Conservation (phyloP, 2,113 vertebrate genomes). For the Pseudopipra pipra region DNA sequence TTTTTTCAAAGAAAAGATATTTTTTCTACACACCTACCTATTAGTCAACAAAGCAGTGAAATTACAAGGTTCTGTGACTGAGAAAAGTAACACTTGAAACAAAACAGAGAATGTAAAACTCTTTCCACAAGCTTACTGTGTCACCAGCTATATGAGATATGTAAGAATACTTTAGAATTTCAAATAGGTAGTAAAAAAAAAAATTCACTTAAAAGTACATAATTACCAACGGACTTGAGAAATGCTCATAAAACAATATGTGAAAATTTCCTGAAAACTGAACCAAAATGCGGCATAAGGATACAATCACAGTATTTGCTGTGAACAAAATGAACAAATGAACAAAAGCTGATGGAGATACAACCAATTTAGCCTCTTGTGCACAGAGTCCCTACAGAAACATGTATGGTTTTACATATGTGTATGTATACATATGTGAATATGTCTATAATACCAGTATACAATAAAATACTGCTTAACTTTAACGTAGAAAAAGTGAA, state of each 20-base stretch:
- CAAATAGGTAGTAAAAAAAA: background rate
- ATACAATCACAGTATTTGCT: background rate
- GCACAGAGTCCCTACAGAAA: background rate
- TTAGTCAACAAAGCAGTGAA: background rate
- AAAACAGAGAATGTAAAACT: background rate
- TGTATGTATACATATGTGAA: fast-evolving
- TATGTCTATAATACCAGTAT: background rate
- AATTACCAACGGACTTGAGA: background rate
- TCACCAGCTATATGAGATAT: background rate
- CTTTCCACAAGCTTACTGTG: background rate
- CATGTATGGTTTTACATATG: fast-evolving
- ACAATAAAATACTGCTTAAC: background rate
- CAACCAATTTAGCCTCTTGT: background rate
- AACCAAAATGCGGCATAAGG: background rate
- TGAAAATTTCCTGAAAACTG: background rate
- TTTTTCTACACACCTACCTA: background rate
- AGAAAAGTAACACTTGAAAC: background rate
- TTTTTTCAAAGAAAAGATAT: background rate
- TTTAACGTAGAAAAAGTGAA: background rate
- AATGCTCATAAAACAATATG: background rate
- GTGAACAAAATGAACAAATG: background rate
- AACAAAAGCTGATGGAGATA: background rate
- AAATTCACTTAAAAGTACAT: background rate
- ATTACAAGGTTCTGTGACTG: background rate
- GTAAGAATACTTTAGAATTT: background rate